Conservation (phyloP, 2,888 invertebrate genomes). For the Leptopilina syphax region DNA sequence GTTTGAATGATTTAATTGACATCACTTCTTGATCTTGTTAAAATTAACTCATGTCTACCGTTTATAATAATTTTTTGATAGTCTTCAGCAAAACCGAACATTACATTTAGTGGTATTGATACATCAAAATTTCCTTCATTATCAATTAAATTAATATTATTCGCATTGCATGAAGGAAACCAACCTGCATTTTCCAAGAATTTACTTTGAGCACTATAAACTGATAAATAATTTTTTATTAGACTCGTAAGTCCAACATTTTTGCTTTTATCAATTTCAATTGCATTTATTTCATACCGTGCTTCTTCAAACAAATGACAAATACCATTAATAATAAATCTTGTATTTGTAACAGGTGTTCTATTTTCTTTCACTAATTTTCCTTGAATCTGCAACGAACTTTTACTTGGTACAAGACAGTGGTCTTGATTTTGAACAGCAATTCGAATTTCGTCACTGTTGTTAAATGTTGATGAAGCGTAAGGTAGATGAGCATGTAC, state of each 20-base stretch:
- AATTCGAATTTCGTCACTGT: slow-evolving; percentile 51
- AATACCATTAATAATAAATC: slow-evolving; percentile 55
- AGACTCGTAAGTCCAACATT: slow-evolving; percentile 67
- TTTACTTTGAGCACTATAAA: slow-evolving; percentile 33
- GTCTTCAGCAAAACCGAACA: slow-evolving; percentile 20
- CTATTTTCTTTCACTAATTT: no score
- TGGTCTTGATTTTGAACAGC: no score
- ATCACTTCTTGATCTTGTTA: slow-evolving; percentile 43
- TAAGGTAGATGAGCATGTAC: slow-evolving; percentile 42
- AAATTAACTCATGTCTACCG: slow-evolving; percentile 45
- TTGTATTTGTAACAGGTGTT: not conserved
- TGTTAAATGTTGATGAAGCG: slow-evolving; percentile 36
- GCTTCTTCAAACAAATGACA: slow-evolving; percentile 68
- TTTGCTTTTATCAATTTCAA: slow-evolving; percentile 66
- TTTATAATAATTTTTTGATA: slow-evolving; percentile 45
- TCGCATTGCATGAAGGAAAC: not conserved
- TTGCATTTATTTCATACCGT: slow-evolving; percentile 69
- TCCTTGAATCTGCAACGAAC: no score
- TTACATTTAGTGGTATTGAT: no score
- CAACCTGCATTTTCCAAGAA: slow-evolving; percentile 49
- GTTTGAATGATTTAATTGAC: slow-evolving; percentile 40
- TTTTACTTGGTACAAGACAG: no score
- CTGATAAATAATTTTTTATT: slow-evolving; percentile 69
- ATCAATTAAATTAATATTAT: no score
- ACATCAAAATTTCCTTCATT: no score